phyloP scores from a whole-genome alignment of 2,888 invertebrate genomes.

The Chelonus formosanus region DNA sequence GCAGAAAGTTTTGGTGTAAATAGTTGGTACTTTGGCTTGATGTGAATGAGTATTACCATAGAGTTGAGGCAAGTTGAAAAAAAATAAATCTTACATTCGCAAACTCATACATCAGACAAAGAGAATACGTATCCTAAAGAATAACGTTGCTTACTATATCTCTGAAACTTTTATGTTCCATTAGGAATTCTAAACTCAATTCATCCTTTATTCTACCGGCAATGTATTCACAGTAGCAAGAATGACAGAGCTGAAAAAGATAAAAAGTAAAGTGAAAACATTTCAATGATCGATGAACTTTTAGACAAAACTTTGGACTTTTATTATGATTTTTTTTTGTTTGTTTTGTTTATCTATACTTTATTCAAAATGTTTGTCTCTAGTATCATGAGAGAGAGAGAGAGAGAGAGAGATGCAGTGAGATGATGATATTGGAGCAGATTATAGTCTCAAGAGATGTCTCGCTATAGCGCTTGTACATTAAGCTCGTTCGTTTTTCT shows the following conservation, averaged over 20 bases:
- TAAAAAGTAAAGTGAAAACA: too few relatives aligned
- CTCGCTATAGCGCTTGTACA: conserved; percentile 15
- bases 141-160: background rate
- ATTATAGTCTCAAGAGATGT: conserved; percentile 11
- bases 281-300: too few relatives aligned
- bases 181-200: conserved; percentile 17
- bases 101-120: conserved; percentile 1
- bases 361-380: too few relatives aligned
- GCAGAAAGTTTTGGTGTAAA: background rate
- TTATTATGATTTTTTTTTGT: too few relatives aligned
- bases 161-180: conserved; percentile 15
- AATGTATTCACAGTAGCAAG: too few relatives aligned
- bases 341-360: too few relatives aligned
- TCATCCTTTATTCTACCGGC: conserved; percentile 2
- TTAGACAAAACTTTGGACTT: too few relatives aligned
- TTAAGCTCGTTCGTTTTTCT: conserved; percentile 21
- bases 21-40: background rate
- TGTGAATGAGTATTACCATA: background rate
- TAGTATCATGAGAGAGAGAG: background rate
- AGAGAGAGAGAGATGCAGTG: background rate
- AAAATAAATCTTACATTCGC: too few relatives aligned
- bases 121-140: conserved; percentile 1
- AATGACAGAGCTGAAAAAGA: background rate
- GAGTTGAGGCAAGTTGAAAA: background rate
- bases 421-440: conserved; percentile 8